These are phyloP conservation scores for Geotria australis DNA, from an alignment of 2,797 vertebrate genomes.

Conservation along the genomic window DNA sequence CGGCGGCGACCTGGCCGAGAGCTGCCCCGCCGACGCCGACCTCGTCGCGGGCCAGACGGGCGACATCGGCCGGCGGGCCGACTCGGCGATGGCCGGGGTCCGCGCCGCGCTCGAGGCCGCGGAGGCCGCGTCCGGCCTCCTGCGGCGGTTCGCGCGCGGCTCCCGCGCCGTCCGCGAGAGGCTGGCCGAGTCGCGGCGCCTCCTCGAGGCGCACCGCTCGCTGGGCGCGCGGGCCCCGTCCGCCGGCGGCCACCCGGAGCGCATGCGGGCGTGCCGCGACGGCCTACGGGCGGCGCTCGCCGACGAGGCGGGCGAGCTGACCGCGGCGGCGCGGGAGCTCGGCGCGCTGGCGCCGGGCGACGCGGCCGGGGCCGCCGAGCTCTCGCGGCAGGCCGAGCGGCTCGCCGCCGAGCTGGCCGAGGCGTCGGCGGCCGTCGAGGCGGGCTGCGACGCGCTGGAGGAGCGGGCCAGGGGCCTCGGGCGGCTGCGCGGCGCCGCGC, in stretches of 20 bases:
- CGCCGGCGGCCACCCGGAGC: conserved; percentile 73
- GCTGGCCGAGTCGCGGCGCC: conserved; percentile 59
- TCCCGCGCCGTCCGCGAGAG: conserved; percentile 63
- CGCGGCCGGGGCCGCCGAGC: conserved; percentile 29
- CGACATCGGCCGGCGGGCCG: conserved; percentile 40
- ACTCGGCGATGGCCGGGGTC: conserved; percentile 37
- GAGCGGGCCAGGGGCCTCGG: conserved; percentile 60
- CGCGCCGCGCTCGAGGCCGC: conserved; percentile 34
- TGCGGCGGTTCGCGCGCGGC: conserved; percentile 75
- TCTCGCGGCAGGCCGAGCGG: conserved; percentile 35
- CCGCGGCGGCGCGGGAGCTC: conserved; percentile 46
- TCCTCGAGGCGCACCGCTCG: conserved; percentile 76
- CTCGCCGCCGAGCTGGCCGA: conserved; percentile 29
- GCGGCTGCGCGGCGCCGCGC: conserved; percentile 44
- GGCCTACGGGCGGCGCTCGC: conserved; percentile 30
- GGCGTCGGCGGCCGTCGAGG: conserved; percentile 29
- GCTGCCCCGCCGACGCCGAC: conserved; percentile 47
- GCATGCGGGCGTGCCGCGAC: conserved; percentile 52
- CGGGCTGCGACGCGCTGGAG: conserved; percentile 42
- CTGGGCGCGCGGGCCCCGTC: conserved; percentile 53
- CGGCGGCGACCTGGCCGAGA: conserved; percentile 54
- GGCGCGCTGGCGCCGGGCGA: conserved; percentile 40
- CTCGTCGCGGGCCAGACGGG: conserved; percentile 67
- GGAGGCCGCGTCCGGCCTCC: conserved; percentile 54
- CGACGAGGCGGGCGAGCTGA: conserved; percentile 57